These are phyloP conservation scores for Sinonovacula constricta DNA, from an alignment of 1,140 invertebrate species.

Conservation along the genomic window DNA sequence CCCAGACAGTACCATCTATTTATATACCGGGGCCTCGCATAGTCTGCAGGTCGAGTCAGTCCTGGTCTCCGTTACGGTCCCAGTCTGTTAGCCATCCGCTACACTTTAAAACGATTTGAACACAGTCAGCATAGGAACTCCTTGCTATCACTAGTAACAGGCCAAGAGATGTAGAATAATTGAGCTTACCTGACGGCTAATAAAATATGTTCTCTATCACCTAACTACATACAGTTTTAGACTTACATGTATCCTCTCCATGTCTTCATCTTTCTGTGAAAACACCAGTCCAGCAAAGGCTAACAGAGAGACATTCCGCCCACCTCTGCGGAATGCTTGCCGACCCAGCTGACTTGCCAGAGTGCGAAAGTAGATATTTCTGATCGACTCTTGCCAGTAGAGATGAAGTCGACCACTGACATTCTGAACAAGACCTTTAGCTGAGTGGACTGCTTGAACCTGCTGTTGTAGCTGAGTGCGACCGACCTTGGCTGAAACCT, in stretches of 20 bases:
- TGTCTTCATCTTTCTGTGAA: constrained; percentile 38
- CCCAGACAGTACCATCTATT: too few species aligned
- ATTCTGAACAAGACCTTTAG: neutral
- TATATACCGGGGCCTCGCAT: too few species aligned
- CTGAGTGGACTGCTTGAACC: neutral
- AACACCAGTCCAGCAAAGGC: constrained; percentile 51
- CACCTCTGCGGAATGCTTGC: constrained; percentile 45
- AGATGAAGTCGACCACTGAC: neutral
- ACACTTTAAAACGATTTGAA: too few species aligned
- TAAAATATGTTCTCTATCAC: neutral
- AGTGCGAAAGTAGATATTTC: constrained; percentile 23
- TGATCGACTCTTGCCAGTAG: constrained; percentile 5
- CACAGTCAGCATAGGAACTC: too few species aligned
- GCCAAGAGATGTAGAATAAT: neutral
- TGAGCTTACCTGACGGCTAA: neutral
- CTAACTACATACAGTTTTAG: neutral
- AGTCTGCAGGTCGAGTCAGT: too few species aligned
- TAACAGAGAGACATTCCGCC: constrained; percentile 48
- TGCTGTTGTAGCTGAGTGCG: constrained; percentile 7
- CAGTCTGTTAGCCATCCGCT: too few species aligned
- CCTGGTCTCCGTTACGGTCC: too few species aligned
- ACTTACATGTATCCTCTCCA: constrained; percentile 43
- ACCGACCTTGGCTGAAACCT: constrained; percentile 33
- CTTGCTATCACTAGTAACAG: neutral
- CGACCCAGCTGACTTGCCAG: constrained; percentile 55